phyloP scores from a whole-genome alignment of 2,113 vertebrate genomes.

The Myotis brandtii region DNA sequence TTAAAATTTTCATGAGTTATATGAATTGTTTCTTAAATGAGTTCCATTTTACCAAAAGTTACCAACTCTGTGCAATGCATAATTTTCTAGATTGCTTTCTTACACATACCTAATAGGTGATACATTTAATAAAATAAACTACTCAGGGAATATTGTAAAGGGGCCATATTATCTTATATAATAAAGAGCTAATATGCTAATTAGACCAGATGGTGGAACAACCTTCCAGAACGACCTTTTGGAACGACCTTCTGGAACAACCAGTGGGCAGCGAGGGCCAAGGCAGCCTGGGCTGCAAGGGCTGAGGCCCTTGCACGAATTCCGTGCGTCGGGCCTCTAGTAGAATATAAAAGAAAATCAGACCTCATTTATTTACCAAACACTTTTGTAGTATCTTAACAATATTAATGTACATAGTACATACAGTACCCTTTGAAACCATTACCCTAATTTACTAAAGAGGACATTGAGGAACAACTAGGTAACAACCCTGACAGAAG shows the following conservation, averaged over 20 bases:
- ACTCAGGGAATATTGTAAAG: not conserved
- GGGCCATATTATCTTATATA: not conserved
- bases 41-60: not conserved
- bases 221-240: no score
- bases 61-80: not conserved
- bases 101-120: not conserved
- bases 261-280: no score
- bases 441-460: not conserved
- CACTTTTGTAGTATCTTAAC: not conserved
- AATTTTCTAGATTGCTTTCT: not conserved
- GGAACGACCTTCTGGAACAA: no score
- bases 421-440: not conserved
- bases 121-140: not conserved
- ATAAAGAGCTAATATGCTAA: no score
- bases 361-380: not conserved
- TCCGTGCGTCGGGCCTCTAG: no score
- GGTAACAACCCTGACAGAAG: not conserved
- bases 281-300: no score
- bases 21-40: not conserved
- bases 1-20: conserved; percentile 18
- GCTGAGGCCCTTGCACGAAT: no score
- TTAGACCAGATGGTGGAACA: no score
- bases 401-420: not conserved
- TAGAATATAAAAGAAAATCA: not conserved
- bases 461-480: not conserved